A percentile compares a stretch with the other conserved stretches of the same genome.
phyloP scores from a whole-genome alignment of 1,140 invertebrate genomes.

The Drosophila ambigua region DNA sequence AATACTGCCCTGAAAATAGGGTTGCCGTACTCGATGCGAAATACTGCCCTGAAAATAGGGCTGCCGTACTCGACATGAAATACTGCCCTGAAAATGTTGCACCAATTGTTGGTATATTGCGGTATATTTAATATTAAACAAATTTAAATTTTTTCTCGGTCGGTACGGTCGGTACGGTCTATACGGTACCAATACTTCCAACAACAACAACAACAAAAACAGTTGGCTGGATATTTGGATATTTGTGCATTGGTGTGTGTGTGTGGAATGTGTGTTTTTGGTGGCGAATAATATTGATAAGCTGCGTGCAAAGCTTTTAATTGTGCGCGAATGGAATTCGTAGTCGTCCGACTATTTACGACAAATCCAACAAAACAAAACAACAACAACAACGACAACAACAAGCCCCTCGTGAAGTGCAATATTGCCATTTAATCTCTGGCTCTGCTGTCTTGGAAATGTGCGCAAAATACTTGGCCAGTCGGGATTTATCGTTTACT shows the following conservation, averaged over 20 bases:
- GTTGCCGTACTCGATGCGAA: too few species aligned
- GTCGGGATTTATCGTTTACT: neutral
- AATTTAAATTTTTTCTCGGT: too few species aligned
- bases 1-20: too few species aligned
- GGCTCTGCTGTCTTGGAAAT: conserved; percentile 20
- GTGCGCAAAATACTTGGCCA: conserved; percentile 36
- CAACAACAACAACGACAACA: conserved; percentile 10
- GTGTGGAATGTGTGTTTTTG: conserved; percentile 7
- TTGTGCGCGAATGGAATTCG: conserved; percentile 15
- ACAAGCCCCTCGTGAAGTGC: conserved; percentile 7
- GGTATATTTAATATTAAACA: too few species aligned
- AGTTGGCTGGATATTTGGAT: neutral
- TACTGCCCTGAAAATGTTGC: too few species aligned
- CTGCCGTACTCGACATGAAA: too few species aligned
- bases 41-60: too few species aligned
- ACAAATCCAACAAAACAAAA: conserved; percentile 6
- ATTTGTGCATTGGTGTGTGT: neutral
- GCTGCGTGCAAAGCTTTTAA: conserved; percentile 63
- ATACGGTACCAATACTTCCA: too few species aligned
- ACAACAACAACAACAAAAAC: too few species aligned
- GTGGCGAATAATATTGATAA: conserved; percentile 52
- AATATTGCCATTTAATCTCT: conserved; percentile 12
- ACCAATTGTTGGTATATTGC: too few species aligned
- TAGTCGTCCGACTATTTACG: conserved; percentile 22
- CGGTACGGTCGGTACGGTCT: too few species aligned